Base-by-base conservation (phyloP, 2,797 vertebrate genomes). In the Echeneis naucrates region DNA sequence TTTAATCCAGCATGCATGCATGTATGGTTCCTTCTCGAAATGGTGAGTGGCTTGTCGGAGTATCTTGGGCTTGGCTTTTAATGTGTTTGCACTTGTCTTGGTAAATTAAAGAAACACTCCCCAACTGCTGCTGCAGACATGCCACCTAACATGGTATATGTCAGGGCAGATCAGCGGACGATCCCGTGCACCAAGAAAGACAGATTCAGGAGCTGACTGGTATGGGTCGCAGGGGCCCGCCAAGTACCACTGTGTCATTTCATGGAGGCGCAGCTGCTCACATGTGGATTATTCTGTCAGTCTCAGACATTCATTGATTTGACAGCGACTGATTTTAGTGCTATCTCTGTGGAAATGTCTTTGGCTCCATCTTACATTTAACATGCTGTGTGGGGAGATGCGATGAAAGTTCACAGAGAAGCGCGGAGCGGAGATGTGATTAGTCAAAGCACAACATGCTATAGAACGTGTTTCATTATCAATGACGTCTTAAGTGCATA, bases 21-120 rank as follows among this genome's bases (percentile, higher is more conserved):
- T 42, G 61, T 63, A 65, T 71, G 70, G 69, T 78, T 73, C 40
- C 76, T 88, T 73, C 75, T 32, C 57, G 85, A 85, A 86, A 87
- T 55, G 19, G 21, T 3, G 61, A 63, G 45, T 44, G 27, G 44
- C 75, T 81, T 38, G 3, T 30, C 51, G 38, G 19, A 45, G 53
- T 32, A 58, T 60, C 4, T 0, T 7, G 55, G 70, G 52, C 37
- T 70, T 48, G 72, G 84, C 90, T 93, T 90, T 90, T 90, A 89
- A 85, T 73, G 57, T 87, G 85, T 91, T 91, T 87, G 66, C 86
- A 77, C 89, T 84, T 91, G 91, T 90, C 89, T 52, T 53, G 42
- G 72, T 76, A 72, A 87, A 91, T 92, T 87, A 92, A 79, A 87
- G 66, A 88, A 88, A 85, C 85, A 76, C 78, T 42, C 78, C n/a